Conservation (phyloP, 2,888 invertebrate species). For the Antitype chi region DNA sequence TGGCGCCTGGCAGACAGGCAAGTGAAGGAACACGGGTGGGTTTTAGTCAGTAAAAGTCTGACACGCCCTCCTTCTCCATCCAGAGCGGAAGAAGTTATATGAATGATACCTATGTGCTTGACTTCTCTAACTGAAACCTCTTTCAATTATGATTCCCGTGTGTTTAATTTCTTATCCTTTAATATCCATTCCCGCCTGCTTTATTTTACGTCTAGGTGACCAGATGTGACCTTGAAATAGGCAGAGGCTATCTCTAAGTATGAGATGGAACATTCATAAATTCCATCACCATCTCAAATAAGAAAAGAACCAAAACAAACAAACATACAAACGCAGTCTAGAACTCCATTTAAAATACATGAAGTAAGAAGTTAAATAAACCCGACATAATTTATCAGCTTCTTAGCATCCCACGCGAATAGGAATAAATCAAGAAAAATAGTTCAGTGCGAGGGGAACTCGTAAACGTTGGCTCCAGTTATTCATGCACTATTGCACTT, state of each 20-base stretch:
- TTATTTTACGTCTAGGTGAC: not conserved
- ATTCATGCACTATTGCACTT: constrained; percentile 50
- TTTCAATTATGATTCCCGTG: not conserved
- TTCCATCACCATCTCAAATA: not conserved
- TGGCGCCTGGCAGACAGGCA: too few relatives aligned
- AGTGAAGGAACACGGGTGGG: too few relatives aligned
- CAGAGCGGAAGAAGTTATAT: too few relatives aligned
- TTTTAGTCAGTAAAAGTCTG: too few relatives aligned
- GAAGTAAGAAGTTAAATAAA: constrained; percentile 44
- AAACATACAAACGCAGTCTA: constrained; percentile 34
- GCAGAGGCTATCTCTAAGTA: not conserved
- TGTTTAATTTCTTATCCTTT: not conserved
- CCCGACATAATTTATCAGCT: constrained; percentile 43
- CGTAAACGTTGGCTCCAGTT: constrained; percentile 29
- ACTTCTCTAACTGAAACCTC: not conserved
- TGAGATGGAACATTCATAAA: not conserved
- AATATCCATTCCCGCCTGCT: not conserved
- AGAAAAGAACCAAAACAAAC: constrained; percentile 25
- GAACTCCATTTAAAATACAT: constrained; percentile 39
- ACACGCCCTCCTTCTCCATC: too few relatives aligned
- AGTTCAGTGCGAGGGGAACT: constrained; percentile 9
- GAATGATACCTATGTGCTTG: not conserved
- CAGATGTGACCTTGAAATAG: not conserved
- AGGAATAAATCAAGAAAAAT: constrained; percentile 49
- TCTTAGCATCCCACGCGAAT: constrained; percentile 7